phyloP scores from a whole-genome alignment of 1,140 invertebrate genomes.

The Saxidomus purpurata region DNA sequence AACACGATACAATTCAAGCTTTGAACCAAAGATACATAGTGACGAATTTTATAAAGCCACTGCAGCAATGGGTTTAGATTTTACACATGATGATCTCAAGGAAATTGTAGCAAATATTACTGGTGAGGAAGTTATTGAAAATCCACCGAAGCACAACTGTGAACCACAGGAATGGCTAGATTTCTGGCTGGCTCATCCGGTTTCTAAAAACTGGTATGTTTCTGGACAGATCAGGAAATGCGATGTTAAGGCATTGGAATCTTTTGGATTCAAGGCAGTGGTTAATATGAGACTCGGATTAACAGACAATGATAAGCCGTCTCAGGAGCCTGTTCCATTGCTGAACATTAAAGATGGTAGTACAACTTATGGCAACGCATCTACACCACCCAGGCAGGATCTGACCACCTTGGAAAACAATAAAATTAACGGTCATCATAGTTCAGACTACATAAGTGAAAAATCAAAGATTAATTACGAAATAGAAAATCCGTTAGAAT shows the following conservation, averaged over 20 bases:
- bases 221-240: constrained; percentile 78
- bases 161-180: constrained; percentile 76
- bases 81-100: constrained; percentile 73
- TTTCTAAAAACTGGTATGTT: constrained; percentile 80
- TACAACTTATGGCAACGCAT: constrained; percentile 74
- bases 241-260: constrained; percentile 72
- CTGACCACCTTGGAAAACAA: constrained; percentile 69
- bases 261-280: constrained; percentile 74
- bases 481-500: constrained; percentile 77
- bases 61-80: constrained; percentile 79
- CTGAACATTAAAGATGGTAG: constrained; percentile 77
- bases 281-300: constrained; percentile 78
- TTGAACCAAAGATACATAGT: constrained; percentile 72
- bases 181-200: constrained; percentile 80
- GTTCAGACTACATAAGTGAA: constrained; percentile 73
- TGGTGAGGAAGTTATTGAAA: constrained; percentile 72
- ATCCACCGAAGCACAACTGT: constrained; percentile 72
- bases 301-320: constrained; percentile 69
- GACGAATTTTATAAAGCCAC: constrained; percentile 76
- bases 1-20: constrained; percentile 63
- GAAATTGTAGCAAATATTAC: constrained; percentile 75
- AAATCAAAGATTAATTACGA: constrained; percentile 79
- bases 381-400: constrained; percentile 70
- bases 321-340: constrained; percentile 78
- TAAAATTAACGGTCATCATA: constrained; percentile 72